Base-by-base conservation (phyloP, 2,797 vertebrate genomes). In the Lepus oiostolus region DNA sequence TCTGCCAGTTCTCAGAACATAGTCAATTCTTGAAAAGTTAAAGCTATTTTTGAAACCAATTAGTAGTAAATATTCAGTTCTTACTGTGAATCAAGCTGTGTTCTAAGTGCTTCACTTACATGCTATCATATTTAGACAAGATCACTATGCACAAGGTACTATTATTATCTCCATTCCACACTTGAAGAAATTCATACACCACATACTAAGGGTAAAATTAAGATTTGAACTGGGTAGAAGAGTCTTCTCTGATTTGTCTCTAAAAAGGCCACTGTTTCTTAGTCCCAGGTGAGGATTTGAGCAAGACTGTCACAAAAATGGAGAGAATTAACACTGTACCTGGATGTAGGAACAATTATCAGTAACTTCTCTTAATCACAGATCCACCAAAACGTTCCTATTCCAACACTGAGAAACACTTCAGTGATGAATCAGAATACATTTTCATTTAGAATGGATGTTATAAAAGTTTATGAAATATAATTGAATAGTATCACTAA, bases 391-490 rank as follows among this genome's bases (percentile, higher is more conserved):
- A 70, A 28, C 8, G 12, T 65, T 9, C 14, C 58, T 80, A 54
- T 71, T 80, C 24, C 0, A 17, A 28, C 3, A 10, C 0, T 60
- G 13, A 19, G 9, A 76, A 77, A 83, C 38, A 24, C 30, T 71
- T 93, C 26, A 19, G 4, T 58, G 94, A 52, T 90, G 62, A 87
- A 81, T 76, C 85, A 92, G 14, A 88, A 60, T 71, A 13, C 22
- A 70, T 88, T 88, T 93, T 65, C 63, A 75, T 93, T 91, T 71
- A 85, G 47, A 96, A 83, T 72, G 47, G 79, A 0, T 75, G 7
- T 52, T 72, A 72, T n/a, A 85, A 88, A 63, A 60, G 22, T 77
- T 80, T 72, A 67, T 80, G 54, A 84, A 96, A 93, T 90, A 24
- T 83, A 85, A 76, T 75, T 58, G 30, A 91, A 74, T 68, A 83